Percentiles rank a stretch among this genome's conserved stretches.
These are phyloP conservation scores for Scolanthus callimorphus DNA, from an alignment of 92 coral and sea anemone genomes.

Conservation along the genomic window DNA sequence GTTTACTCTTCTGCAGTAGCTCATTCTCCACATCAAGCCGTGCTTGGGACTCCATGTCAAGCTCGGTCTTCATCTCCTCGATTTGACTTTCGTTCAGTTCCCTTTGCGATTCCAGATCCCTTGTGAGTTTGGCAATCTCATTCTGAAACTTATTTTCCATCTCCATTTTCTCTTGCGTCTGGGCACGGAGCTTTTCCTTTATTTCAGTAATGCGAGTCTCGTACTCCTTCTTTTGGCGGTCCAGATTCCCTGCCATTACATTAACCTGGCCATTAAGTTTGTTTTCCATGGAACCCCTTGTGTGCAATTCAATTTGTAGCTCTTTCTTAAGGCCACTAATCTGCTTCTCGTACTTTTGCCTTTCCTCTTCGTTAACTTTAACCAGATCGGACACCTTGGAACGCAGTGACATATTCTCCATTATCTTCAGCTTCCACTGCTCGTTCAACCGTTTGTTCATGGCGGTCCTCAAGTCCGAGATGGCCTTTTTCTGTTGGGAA, in stretches of 20 bases:
- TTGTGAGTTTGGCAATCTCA: conserved; percentile 29
- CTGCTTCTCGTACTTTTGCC: conserved; percentile 18
- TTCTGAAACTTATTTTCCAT: conserved; percentile 47
- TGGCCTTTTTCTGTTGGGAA: conserved; percentile 17
- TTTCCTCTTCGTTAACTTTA: conserved; percentile 6
- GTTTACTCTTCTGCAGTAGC: conserved; percentile 15
- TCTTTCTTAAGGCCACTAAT: conserved; percentile 22
- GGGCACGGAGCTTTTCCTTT: background rate
- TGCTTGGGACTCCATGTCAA: conserved; percentile 4
- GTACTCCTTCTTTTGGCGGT: background rate
- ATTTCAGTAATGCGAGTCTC: background rate
- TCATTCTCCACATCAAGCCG: conserved; percentile 1
- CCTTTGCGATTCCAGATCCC: conserved; percentile 10
- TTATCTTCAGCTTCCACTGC: conserved; percentile 44
- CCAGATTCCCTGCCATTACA: background rate
- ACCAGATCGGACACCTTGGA: conserved; percentile 32
- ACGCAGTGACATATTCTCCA: conserved; percentile 48
- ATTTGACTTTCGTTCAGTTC: conserved; percentile 18
- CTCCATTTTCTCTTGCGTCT: conserved; percentile 37
- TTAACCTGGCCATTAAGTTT: background rate
- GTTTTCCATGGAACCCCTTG: conserved; percentile 13
- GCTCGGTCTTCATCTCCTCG: conserved; percentile 21
- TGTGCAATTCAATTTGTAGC: conserved; percentile 6
- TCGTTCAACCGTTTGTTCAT: conserved; percentile 57
- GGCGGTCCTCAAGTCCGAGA: conserved; percentile 31